Percentiles rank a stretch among this genome's conserved stretches.
Conservation (phyloP, 2,113 vertebrate species). For the Motacilla alba region DNA sequence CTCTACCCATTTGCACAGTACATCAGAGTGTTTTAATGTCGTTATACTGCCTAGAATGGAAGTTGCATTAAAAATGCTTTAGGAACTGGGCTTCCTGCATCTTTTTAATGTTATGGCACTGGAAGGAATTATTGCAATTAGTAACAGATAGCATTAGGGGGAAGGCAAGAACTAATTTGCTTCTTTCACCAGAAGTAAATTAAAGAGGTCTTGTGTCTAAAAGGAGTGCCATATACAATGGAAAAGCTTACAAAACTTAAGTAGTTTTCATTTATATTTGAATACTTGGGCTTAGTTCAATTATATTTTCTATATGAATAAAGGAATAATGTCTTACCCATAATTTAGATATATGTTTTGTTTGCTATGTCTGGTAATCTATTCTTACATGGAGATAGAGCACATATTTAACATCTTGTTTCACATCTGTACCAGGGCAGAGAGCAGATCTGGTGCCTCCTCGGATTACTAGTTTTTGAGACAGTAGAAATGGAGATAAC, state of each 20-base stretch:
- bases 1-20: constrained; percentile 39
- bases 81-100: not conserved
- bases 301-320: not conserved
- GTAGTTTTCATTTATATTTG: not conserved
- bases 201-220: not conserved
- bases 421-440: not conserved
- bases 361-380: not conserved
- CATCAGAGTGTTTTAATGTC: constrained; percentile 45
- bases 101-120: constrained; percentile 32
- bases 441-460: not conserved
- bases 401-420: constrained; percentile 35
- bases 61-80: not conserved
- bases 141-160: not conserved
- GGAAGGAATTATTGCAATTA: constrained; percentile 30
- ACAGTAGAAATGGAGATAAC: not conserved
- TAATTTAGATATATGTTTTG: not conserved
- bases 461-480: not conserved
- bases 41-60: not conserved
- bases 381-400: not conserved
- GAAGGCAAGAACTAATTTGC: not conserved
- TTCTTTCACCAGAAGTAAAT: constrained; percentile 19
- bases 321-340: not conserved
- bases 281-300: not conserved
- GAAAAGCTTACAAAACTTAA: constrained; percentile 20
- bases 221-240: not conserved